Evolutionary conservation across 2,113 vertebrate species (phyloP).

Genomic region (Lynx canadensis): DNA sequence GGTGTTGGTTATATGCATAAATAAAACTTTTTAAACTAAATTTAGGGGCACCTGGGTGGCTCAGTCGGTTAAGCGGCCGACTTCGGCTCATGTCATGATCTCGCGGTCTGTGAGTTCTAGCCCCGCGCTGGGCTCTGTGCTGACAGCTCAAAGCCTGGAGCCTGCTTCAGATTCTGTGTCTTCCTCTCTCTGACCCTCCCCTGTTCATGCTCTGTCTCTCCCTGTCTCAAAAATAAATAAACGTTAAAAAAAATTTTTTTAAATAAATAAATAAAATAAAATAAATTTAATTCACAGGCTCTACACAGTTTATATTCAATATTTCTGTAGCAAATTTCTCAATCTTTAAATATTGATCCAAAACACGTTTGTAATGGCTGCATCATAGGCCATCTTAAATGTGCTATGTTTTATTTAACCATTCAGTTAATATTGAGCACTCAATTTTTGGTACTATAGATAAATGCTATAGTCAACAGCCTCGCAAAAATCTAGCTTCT

Average conservation of each 20-base stretch:
- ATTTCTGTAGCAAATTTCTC: not conserved
- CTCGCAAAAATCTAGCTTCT: conserved; percentile 11
- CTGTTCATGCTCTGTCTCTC: too few relatives aligned
- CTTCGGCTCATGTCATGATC: too few relatives aligned
- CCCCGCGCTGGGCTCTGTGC: too few relatives aligned
- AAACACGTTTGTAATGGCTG: not conserved
- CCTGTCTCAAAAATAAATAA: too few relatives aligned
- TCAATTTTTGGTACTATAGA: not conserved
- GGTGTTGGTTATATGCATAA: not conserved
- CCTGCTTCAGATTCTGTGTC: too few relatives aligned
- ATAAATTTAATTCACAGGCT: not conserved
- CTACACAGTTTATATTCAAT: not conserved
- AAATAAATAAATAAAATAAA: not conserved
- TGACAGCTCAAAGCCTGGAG: too few relatives aligned
- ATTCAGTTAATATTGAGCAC: not conserved
- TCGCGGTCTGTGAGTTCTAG: too few relatives aligned
- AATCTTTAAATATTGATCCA: not conserved
- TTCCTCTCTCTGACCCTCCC: too few relatives aligned
- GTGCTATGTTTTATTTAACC: not conserved
- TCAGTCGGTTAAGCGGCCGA: too few relatives aligned
- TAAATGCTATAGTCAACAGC: not conserved
- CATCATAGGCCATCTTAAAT: not conserved
- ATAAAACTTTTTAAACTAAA: not conserved
- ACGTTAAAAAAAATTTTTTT: too few relatives aligned
- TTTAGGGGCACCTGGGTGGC: not conserved